Percentiles rank a stretch among this genome's conserved stretches.
Conservation (phyloP, 2,797 vertebrate species). For the Gallirallus australis region DNA sequence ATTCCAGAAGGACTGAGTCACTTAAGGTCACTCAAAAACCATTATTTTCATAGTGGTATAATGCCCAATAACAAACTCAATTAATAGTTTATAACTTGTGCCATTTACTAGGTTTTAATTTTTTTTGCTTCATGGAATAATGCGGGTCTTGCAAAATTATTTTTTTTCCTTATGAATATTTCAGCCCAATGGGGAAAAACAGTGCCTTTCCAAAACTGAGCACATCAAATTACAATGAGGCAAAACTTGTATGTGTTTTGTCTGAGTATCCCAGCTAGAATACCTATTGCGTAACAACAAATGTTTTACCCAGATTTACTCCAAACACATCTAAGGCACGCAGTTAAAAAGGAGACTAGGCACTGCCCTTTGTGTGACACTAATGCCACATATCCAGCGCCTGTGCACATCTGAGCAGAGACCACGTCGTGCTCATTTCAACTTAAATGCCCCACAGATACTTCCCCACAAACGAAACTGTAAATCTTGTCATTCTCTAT, state of each 20-base stretch:
- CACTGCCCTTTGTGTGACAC: neutral
- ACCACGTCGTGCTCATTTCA: neutral
- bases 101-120: neutral
- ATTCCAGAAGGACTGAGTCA: neutral
- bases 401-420: neutral
- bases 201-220: neutral
- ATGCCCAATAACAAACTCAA: neutral
- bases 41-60: neutral
- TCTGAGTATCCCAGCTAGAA: neutral
- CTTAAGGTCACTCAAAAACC: neutral
- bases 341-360: neutral
- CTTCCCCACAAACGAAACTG: neutral
- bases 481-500: neutral
- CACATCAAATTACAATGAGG: slow-evolving; percentile 24
- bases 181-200: neutral
- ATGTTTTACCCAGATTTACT: neutral
- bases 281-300: neutral
- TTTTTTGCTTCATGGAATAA: neutral
- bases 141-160: neutral
- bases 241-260: neutral
- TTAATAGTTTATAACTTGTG: slow-evolving; percentile 14
- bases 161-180: slow-evolving; percentile 28
- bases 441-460: neutral
- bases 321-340: neutral
- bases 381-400: neutral